These are phyloP conservation scores for Palythoa grandis DNA, from an alignment of 92 coral and sea anemone genomes.

Conservation along the genomic window DNA sequence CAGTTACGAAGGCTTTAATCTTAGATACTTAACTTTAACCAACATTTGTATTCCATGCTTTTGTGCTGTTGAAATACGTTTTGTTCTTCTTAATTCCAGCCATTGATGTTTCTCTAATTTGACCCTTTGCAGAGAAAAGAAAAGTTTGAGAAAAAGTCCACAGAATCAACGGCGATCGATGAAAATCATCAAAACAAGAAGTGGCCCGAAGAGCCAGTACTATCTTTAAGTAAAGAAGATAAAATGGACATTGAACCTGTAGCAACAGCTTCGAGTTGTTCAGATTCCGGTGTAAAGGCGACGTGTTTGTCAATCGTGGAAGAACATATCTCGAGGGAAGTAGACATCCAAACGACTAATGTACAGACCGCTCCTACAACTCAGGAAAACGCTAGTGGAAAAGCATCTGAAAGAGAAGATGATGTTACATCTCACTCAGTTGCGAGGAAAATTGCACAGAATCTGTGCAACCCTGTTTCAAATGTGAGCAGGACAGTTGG, in stretches of 20 bases:
- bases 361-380: neutral
- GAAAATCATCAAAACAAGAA: neutral
- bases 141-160: neutral
- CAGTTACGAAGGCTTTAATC: no score
- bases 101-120: neutral
- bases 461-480: neutral
- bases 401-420: neutral
- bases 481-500: neutral
- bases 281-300: neutral
- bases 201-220: neutral
- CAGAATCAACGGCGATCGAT: neutral
- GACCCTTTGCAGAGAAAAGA: neutral
- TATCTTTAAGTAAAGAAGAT: neutral
- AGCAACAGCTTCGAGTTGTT: neutral
- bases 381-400: neutral
- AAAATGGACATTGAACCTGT: neutral
- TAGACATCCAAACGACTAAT: neutral
- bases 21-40: no score
- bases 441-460: neutral
- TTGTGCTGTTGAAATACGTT: no score
- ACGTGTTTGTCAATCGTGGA: neutral
- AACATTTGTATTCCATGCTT: no score
- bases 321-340: neutral
- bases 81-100: no score
- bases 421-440: neutral